Evolutionary conservation across 2,797 vertebrate genomes (phyloP), one percentile per base, ranked within the genome.

Genomic region (Oreochromis mossambicus): DNA sequence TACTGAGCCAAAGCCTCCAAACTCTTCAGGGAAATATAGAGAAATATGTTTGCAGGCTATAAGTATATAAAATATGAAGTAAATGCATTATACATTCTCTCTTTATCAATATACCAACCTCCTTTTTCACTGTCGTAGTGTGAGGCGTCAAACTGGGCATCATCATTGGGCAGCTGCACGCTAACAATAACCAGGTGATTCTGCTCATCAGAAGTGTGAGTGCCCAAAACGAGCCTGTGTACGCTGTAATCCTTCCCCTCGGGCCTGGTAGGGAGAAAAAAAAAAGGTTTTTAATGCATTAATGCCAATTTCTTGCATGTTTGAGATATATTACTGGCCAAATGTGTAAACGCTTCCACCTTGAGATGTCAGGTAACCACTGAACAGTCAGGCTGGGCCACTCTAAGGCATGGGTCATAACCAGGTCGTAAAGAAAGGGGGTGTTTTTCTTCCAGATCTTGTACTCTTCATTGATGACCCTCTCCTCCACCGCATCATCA

Each of bases 391-490:
- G 92, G 89, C 99, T 99, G 76, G 98, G 99, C 98, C 99, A 99
- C 92, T 99, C 99, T 88, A 99, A 95, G 15, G 98, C 98, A 6
- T 99, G 98, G 83, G 98, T 99, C 98, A 99, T 99, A 55, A 99
- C 99, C 96, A 99, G 91, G 78, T 99, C 99, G 6, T 99, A 99
- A 1, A 99, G 95, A 87, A 99, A 99, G 1, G 98, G 98, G 0
- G 98, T 99, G 88, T 99, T 99, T 95, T 99, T 99, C 94, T 99
- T 99, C 98, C 98, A 99, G 90, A 99, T 99, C 93, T 99, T 99
- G 88, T 99, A 99, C 77, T 99, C 99, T 87, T 99, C 98, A 48
- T 99, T 99, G 89, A 99, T 99, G 85, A 99, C 98, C 76, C 98
- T 97, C 83, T 99, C 99, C 88, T 99, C 98, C 88, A 99, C 98